Evolutionary conservation across 2,888 invertebrate species (phyloP), one percentile per base, ranked within the genome.

Genomic region (Copidosoma aretas): DNA sequence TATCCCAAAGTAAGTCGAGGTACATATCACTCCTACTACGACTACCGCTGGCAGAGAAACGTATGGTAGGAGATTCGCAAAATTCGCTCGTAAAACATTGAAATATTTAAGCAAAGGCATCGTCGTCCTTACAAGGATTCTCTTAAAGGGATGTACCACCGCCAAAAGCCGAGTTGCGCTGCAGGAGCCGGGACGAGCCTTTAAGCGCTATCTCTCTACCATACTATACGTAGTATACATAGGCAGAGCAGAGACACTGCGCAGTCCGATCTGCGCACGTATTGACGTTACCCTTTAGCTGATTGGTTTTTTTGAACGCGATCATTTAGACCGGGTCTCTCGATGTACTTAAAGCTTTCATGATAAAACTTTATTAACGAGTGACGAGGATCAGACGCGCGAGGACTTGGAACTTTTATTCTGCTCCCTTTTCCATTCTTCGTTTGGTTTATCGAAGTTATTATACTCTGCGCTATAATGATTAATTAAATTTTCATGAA

Each of bases 241-340:
- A n/a, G n/a, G 43, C 43, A 12, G 43, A 17, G 14, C 15, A 46
- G 51, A 25, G n/a, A 43, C 39, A 25, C 41, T 67, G 70, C 70
- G 70, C 70, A 71, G 15, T 49, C 70, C 58, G 32, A 67, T 71
- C 67, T 67, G 67, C 70, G 70, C 70, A 71, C 46, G 70, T 71
- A 71, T 71, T 71, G 70, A 71, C 70, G 70, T 71, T 71, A 57
- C 70, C 70, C 70, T 58, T 71, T 67, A 64, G 64, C 64, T 71
- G 70, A 71, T 71, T 71, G 67, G 70, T 57, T 70, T 71, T 70
- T 71, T 71, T 58, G 60, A 71, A 67, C 64, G 51, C 53, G 61
- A 64, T 60, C 67, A 71, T 71, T 67, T 71, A 71, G 70, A 32
- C 41, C 52, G 60, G 64, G 59, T 32, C 32, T 32, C 67, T 64